A percentile compares a stretch with the other conserved stretches of the same genome.
Evolutionary conservation across 2,888 invertebrate genomes (phyloP).

Genomic region (Bedellia somnulentella): DNA sequence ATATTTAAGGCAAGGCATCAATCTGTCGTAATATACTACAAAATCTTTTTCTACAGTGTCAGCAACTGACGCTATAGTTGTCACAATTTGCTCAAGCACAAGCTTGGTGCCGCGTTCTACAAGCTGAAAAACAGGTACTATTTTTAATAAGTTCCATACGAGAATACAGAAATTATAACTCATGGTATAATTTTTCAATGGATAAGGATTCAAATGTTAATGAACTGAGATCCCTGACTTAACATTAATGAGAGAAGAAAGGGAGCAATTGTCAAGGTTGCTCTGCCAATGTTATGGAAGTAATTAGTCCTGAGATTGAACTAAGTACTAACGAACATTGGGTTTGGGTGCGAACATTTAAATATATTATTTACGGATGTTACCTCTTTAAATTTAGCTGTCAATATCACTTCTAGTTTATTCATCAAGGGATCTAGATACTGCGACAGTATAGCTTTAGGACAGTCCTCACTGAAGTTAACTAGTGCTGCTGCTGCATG

Average conservation of each 20-base stretch:
- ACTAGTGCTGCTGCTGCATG: conserved; percentile 93
- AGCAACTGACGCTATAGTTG: conserved; percentile 97
- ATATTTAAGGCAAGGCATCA: conserved; percentile 94
- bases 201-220: conserved; percentile 21
- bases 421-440: conserved; percentile 91
- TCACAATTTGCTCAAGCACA: conserved; percentile 97
- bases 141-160: too few relatives aligned
- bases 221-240: conserved; percentile 48
- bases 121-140: conserved; percentile 54
- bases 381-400: conserved; percentile 90
- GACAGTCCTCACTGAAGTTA: conserved; percentile 99
- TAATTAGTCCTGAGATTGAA: conserved; percentile 23
- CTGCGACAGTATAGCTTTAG: conserved; percentile 86
- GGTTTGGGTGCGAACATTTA: too few relatives aligned
- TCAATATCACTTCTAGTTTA: conserved; percentile 87
- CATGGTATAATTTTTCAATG: not conserved
- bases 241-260: conserved; percentile 29
- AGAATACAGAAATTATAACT: too few relatives aligned
- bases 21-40: conserved; percentile 87
- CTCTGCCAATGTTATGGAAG: conserved; percentile 57
- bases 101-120: conserved; percentile 93
- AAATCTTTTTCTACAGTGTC: conserved; percentile 98
- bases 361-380: too few relatives aligned
- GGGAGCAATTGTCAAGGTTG: conserved; percentile 45
- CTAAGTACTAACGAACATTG: conserved; percentile 58